Percentiles rank a stretch among this genome's conserved stretches.
Evolutionary conservation across 1,140 invertebrate species (phyloP).

Genomic region (Nilaparvata lugens): DNA sequence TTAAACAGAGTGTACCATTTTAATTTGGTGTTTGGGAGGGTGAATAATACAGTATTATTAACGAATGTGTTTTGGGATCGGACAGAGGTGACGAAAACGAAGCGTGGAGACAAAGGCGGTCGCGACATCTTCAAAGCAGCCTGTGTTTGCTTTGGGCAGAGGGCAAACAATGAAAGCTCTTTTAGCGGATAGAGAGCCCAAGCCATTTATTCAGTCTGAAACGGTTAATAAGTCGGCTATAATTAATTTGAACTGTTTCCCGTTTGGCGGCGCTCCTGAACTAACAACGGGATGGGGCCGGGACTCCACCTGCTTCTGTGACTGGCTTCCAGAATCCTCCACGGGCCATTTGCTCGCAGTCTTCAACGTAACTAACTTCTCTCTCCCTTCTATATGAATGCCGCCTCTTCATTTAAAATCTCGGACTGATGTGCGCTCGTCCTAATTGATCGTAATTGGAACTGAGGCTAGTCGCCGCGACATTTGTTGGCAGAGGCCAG

Average conservation of each 20-base stretch:
- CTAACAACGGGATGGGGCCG: neutral
- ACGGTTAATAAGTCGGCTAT: conserved; percentile 2
- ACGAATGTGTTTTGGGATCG: neutral
- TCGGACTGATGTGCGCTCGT: neutral
- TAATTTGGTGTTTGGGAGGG: no score
- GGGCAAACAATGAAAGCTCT: conserved; percentile 1
- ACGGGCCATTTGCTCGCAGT: neutral
- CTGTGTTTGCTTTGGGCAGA: neutral
- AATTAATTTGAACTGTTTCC: conserved; percentile 6
- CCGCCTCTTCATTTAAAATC: neutral
- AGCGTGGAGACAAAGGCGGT: neutral
- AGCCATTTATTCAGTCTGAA: conserved; percentile 2
- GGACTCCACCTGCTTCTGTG: neutral
- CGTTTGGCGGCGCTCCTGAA: neutral
- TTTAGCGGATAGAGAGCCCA: neutral
- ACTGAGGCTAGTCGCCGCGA: neutral
- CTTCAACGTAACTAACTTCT: neutral
- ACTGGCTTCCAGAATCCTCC: neutral
- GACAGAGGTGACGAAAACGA: neutral
- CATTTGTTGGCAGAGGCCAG: no score
- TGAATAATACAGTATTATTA: neutral
- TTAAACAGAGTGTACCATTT: no score
- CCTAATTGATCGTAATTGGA: conserved; percentile 4
- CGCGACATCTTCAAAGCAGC: no score
- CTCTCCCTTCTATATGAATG: neutral